Evolutionary conservation across 2,888 invertebrate species (phyloP).

Genomic region (Oligia latruncula): DNA sequence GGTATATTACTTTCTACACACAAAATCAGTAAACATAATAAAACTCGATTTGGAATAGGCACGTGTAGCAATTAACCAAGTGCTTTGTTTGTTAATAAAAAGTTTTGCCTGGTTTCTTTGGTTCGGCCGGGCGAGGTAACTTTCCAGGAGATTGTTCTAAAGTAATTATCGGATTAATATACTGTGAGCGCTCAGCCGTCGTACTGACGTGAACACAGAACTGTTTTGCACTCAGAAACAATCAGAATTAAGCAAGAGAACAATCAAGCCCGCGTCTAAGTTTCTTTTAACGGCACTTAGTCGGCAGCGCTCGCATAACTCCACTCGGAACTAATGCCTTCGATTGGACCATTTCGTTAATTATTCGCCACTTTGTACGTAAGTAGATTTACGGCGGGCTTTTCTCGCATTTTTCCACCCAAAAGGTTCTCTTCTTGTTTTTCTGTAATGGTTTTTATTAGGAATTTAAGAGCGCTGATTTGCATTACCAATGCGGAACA

Average conservation of each 20-base stretch:
- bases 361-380: slow-evolving; percentile 90
- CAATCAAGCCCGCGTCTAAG: slow-evolving; percentile 88
- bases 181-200: slow-evolving; percentile 81
- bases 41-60: slow-evolving; percentile 67
- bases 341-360: slow-evolving; percentile 90
- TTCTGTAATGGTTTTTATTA: slow-evolving; percentile 81
- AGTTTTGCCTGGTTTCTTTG: slow-evolving; percentile 80
- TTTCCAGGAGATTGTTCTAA: slow-evolving; percentile 87
- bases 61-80: slow-evolving; percentile 80
- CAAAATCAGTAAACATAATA: slow-evolving; percentile 62
- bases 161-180: slow-evolving; percentile 90
- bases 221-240: slow-evolving; percentile 87
- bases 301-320: slow-evolving; percentile 85
- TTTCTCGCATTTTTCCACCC: slow-evolving; percentile 80
- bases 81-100: slow-evolving; percentile 84
- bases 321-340: slow-evolving; percentile 87
- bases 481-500: slow-evolving; percentile 77
- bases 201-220: slow-evolving; percentile 83
- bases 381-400: slow-evolving; percentile 88
- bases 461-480: slow-evolving; percentile 80
- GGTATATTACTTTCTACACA: slow-evolving; percentile 57
- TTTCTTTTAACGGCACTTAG: slow-evolving; percentile 90
- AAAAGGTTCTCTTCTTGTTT: slow-evolving; percentile 77
- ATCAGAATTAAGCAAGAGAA: slow-evolving; percentile 88
- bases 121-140: slow-evolving; percentile 78